Base-by-base conservation (phyloP, 2,888 invertebrate species). In the Gastrophysa polygoni region DNA sequence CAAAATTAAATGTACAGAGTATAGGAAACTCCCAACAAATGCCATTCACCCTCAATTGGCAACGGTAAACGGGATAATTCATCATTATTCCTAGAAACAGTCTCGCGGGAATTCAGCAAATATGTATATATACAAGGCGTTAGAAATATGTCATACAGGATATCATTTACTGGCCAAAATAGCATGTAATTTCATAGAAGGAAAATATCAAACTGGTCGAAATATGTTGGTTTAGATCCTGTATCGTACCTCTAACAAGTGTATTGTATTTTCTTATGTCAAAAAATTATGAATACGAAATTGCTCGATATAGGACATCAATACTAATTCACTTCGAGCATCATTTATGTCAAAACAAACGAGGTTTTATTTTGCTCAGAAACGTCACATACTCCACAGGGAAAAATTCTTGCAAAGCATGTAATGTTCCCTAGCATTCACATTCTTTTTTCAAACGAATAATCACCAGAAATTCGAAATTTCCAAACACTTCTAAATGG, bases 101-200 rank as follows among this genome's bases (percentile, higher is more conserved):
- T 64, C 63, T 63, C 60, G 59, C 18, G 56, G 51, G 61, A 66
- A 57, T 63, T 55, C 60, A 57, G 59, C 56, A 62, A 64, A 63
- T 24, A 61, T 51, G 44, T 24, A 52, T 57, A 64, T 60, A 61
- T 64, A 61, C 60, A 64, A 49, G 34, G 48, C 14, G 7, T 34
- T 32, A 10, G 10, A 32, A 32, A 32, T 32, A 32, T 32, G 2
- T 10, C 29, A 8, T 32, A 2, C 29, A 32, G 10, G 29, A 2
- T 10, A 10, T 32, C 2, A 10, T 32, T 32, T 32, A 32, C 29
- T 32, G 29, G 29, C 29, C 29, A 49, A 29, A 49, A 48, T 21
- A 48, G 16, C 4, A 32, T 8, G 7, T 24, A 5, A 7, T 5
- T 5, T 24, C 24, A 3, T 24, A 7, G 7, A 24, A 24, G 24